Evolutionary conservation across 2,113 vertebrate genomes (phyloP), one percentile per base, ranked within the genome.

Genomic region (Polypterus senegalus): DNA sequence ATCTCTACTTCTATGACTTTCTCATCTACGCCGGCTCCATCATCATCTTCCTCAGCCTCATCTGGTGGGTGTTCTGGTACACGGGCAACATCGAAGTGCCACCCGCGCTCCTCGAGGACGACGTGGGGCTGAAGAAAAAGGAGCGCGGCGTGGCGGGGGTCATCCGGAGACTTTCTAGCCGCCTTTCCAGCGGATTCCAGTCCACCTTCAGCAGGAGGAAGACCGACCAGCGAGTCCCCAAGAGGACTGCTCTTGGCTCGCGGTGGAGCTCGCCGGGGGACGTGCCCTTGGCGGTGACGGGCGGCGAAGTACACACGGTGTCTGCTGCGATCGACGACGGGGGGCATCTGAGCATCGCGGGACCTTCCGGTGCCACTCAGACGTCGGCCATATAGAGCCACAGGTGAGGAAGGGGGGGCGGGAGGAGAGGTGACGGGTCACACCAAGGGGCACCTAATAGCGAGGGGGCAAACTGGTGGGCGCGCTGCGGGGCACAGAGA

Each of bases 21-120:
- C 81, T 91, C 27, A 82, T 97, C 64, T 97, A 94, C 58, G 75
- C 71, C 44, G 93, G 93, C 4, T 81, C 88, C 56, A 85, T 92
- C 63, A 67, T 90, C 66, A 83, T 94, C 74, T 92, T 97, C 78
- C 67, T 95, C 70, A 93, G 92, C 74, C 83, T 97, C 49, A 79
- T 95, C 65, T 94, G 92, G 91, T 97, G 93, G 93, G 77, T 96
- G 63, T 93, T 92, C 80, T 97, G 94, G 94, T 94, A 89, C 81
- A 80, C 84, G 0, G 90, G 92, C 59, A 97, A 97, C 83, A 83
- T 95, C 47, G 90, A 94, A 45, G 84, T 92, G 64, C 83, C 85
- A 0, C 75, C 69, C 0, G 85, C 86, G 27, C 85, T 91, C 67
- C 61, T 90, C 74, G 67, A 74, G 57, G 82, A 83, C 46, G 82